Base-by-base conservation (phyloP, 2,888 invertebrate species). In the Pachycephus smyrnensis region DNA sequence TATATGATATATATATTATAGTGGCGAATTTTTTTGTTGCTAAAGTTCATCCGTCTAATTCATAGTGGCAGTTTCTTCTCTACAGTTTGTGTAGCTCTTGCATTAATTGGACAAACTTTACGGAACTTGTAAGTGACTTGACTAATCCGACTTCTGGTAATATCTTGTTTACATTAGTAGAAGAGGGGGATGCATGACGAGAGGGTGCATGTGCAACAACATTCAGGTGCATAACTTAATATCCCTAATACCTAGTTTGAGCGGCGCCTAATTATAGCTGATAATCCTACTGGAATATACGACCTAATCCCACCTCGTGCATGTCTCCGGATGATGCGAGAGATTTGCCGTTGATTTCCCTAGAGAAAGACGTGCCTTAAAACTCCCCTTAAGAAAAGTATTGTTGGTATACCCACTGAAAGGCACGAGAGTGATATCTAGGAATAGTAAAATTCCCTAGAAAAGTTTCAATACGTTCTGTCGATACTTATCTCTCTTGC, bases 201-300 rank as follows among this genome's bases (percentile, higher is more conserved):
- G 82, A 83, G 84, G 77, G 76, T 80, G 80, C 87, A 87, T 83
- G 88, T 88, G 87, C 80, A 87, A 87, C 82, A 88, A 86, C 86
- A 87, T 87, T 87, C 87, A 88, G 86, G 86, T 87, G 85, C 82
- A 84, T 86, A 83, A 86, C 83, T 87, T 82, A 82, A 82, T 83
- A 76, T 71, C 77, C 75, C 80, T 81, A 83, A 82, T 79, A 79
- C 79, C 79, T 76, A 75, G 74, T 69, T 73, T 68, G 69, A 69
- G 73, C 77, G 74, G 69, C 77, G 78, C 76, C 83, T 85, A 85
- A 85, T 84, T 85, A 84, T 84, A 84, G 82, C 36, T 79, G 82
- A 81, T 85, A 83, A 85, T 81, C 80, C 80, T 71, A 37, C 81
- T 79, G 81, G 81, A 82, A 84, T 82, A 83, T 77, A 80, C 76